Base-by-base conservation (phyloP, 2,888 invertebrate species). In the Beris morrisii region DNA sequence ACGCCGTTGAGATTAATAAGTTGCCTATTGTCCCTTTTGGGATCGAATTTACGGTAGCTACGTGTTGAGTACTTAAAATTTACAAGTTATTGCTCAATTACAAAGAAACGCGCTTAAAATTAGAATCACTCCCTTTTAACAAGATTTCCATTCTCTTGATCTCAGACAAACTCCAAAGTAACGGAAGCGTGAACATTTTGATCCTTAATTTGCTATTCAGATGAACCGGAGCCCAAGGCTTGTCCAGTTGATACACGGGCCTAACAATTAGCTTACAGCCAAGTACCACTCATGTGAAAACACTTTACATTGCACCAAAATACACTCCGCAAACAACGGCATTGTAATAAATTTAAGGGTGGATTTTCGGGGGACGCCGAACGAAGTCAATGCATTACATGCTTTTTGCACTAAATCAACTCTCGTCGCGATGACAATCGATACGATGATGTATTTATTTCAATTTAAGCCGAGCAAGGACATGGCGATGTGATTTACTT, bases 341-440 rank as follows among this genome's bases (percentile, higher is more conserved):
- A 46, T 15, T 5, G 28, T 30, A 54, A 43, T 28, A 32, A 9
- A 38, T 38, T 38, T 38, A 38, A 38, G 38, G 38, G 38, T 38
- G 38, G 38, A 46, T 30, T 59, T 48, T 48, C 13, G 15, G 48
- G 57, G 57, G 30, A 9, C n/a, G 28, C 13, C 31, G 31, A 59
- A 30, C 46, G 58, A 46, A 59, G 58, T 59, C 58, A 59, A 59
- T 12, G 46, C 48, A 59, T 59, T 48, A 59, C 58, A 48, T 48
- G 58, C 45, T 22, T 28, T 59, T 59, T 48, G 28, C 31, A 28
- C 13, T 46, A 38, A 48, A 59, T 59, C 58, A 46, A 48, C 58
- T 59, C 48, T 30, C 58, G 32, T 13, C 31, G 30, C 9, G 38
- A 48, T 13, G 13, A 46, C 58, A 59, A 46, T 59, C 30, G 48